Evolutionary conservation across 35 echinoderm and acorn worm species (phyloP), one percentile per base, ranked within the genome.

Genomic region (Patiria miniata): DNA sequence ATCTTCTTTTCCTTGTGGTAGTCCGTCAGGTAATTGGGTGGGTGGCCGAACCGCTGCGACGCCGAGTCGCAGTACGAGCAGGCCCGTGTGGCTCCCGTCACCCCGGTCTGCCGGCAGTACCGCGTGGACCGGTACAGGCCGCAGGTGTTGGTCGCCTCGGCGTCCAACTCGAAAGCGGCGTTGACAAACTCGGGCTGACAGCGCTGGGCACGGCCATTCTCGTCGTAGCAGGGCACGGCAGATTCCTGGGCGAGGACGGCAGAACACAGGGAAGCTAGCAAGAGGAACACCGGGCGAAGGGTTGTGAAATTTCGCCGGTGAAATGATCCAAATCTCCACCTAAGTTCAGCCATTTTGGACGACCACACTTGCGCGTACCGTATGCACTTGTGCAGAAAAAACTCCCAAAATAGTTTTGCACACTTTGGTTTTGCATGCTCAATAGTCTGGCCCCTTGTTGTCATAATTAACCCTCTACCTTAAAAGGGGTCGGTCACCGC

Each of bases 111-210:
- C 58, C 89, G 52, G 57, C 95, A 97, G 78, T 89, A 97, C 57
- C 80, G 81, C 17, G 51, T 80, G 33, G 39, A 52, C 34, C 58
- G 47, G 38, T 69, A 78, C 34, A 54, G 52, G 7, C 96, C 96
- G 53, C 96, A 99, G 18, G 96, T 99, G 87, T 99, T 99, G 15
- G 92, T 89, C 1, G 96, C 92, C 58, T 92, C 83, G 1, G 92
- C 92, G 39, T 85, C 83, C n/a, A 99, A 58, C 37, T 99, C 82
- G 87, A 94, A 99, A 77, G 96, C 96, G 59, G 96, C 96, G 44
- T 99, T 99, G 34, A 91, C 93, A 52, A 99, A 99, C 78, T 91
- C 93, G 7, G 96, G 92, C 54, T 88, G 77, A 89, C 96, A 99
- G 77, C 96, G 55, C 87, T 99, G 96, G 61, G 96, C 50, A n/a